Evolutionary conservation across 2,113 vertebrate genomes (phyloP), one percentile per base, ranked within the genome.

Genomic region (Myiagra hebetior): DNA sequence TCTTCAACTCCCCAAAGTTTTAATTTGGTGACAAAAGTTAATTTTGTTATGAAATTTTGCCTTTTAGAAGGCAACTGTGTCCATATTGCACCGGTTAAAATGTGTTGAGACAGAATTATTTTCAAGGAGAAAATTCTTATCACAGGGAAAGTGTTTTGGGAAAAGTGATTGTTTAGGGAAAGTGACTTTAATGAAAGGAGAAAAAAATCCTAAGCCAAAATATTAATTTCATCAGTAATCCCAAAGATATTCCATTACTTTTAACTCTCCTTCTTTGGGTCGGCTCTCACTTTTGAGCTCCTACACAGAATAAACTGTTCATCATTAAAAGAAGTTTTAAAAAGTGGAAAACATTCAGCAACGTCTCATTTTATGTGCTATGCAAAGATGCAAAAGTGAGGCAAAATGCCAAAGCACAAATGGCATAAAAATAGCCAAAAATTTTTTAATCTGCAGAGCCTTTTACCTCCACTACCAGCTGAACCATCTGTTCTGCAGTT

Each of bases 401-500:
- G 52, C 72, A 91, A 84, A 91, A 89, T 55, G 59, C 56, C 82
- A 95, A 49, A 80, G 87, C 39, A 91, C 37, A 91, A 93, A 70
- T 3, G 9, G 59, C 57, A 53, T 46, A 92, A 89, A 96, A 96
- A 91, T 91, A 59, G 49, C 75, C 47, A 69, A 73, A 17, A 57
- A 39, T 73, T 73, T 73, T 89, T 96, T 94, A 82, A 85, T 95
- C 64, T 93, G 70, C 78, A 96, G 64, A 95, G 63, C 23, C 37
- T 93, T 91, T 94, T 85, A 91, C 94, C 78, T 95, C 96, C 62
- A 46, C 42, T 57, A 92, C 56, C 81, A 95, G 63, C 53, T 87
- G 80, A 94, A 83, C 90, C 89, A 91, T 96, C 91, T 97, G 91
- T 80, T 95, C 70, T 92, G 52, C 85, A 92, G 81, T 95, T 80